Evolutionary conservation across 2,888 invertebrate genomes (phyloP).

Genomic region (Drosophila emarginata): DNA sequence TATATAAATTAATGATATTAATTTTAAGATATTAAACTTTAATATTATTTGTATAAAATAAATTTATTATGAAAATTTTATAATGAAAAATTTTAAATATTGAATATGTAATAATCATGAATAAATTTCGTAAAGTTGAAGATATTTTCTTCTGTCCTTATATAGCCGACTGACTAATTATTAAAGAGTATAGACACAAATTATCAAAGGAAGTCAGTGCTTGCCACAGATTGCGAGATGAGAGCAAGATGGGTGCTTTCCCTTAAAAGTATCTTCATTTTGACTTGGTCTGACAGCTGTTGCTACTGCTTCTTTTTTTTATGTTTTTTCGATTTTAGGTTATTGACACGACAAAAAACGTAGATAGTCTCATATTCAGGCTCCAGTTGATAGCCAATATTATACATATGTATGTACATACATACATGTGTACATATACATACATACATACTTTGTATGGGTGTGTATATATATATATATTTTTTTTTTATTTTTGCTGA

Average conservation of each 20-base stretch:
- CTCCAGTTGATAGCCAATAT: not conserved
- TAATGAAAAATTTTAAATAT: no score
- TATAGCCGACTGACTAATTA: not conserved
- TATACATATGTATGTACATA: no score
- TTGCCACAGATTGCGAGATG: not conserved
- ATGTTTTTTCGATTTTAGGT: constrained; percentile 3
- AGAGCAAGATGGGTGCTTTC: not conserved
- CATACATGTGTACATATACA: no score
- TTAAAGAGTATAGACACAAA: no score
- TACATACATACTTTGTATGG: no score
- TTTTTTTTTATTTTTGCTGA: not conserved
- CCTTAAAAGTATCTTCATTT: not conserved
- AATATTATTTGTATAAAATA: no score
- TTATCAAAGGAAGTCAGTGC: not conserved
- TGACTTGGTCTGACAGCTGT: constrained; percentile 1
- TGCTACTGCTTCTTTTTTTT: not conserved
- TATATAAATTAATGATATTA: no score
- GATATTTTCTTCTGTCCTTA: not conserved
- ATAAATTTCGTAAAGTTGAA: no score
- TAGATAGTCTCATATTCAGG: not conserved
- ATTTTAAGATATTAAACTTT: no score
- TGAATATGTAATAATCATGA: no score
- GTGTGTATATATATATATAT: not conserved
- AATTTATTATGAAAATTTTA: no score
- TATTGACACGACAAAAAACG: not conserved